A percentile compares a stretch with the other conserved stretches of the same genome.
phyloP scores from a whole-genome alignment of 2,888 invertebrate genomes.

The Ephialtes manifestator region DNA sequence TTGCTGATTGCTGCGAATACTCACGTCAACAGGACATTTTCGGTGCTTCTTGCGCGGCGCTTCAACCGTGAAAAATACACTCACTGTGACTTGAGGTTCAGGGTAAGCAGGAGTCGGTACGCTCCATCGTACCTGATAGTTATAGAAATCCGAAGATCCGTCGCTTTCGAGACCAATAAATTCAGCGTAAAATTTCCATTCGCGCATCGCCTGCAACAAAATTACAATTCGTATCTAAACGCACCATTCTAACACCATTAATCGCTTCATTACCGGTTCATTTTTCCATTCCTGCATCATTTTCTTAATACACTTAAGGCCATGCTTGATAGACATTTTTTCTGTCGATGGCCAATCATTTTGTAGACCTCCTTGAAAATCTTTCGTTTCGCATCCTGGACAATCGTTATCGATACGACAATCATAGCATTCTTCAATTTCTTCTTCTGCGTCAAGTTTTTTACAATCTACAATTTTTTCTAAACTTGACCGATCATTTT shows the following conservation, averaged over 20 bases:
- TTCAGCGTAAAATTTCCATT: conserved; percentile 75
- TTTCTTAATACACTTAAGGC: conserved; percentile 66
- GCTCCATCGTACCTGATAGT: conserved; percentile 84
- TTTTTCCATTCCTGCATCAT: conserved; percentile 78
- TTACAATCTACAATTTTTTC: conserved; percentile 49
- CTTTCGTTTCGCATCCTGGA: conserved; percentile 34
- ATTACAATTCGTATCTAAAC: not conserved
- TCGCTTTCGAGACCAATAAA: conserved; percentile 70
- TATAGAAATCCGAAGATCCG: conserved; percentile 70
- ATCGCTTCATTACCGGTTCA: conserved; percentile 71
- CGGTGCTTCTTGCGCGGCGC: conserved; percentile 66
- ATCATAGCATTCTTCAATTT: conserved; percentile 51
- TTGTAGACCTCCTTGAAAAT: conserved; percentile 42
- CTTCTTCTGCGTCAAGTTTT: conserved; percentile 51
- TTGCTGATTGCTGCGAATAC: conserved; percentile 29
- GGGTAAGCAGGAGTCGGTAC: conserved; percentile 85
- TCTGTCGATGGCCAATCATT: conserved; percentile 73
- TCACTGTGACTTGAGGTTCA: conserved; percentile 86
- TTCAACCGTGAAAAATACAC: conserved; percentile 85
- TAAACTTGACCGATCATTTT: no score
- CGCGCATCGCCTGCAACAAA: conserved; percentile 71
- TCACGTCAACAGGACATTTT: conserved; percentile 75
- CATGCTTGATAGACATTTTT: conserved; percentile 65
- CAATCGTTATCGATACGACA: conserved; percentile 7
- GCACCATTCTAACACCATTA: not conserved